Evolutionary conservation across 2,797 vertebrate genomes (phyloP).

Genomic region (Halcyon badia): DNA sequence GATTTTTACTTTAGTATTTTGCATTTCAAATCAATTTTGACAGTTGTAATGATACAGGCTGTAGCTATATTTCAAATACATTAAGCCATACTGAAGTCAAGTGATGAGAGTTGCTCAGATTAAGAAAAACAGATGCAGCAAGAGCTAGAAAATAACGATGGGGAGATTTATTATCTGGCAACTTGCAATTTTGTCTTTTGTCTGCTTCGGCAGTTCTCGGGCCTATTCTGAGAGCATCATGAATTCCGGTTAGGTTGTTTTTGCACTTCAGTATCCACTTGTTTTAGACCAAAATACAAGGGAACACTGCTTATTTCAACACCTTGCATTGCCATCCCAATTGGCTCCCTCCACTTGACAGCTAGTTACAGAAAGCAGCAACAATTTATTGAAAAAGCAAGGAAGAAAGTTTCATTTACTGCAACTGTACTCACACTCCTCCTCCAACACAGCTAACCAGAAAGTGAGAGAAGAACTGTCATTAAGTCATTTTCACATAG

Average conservation of each 20-base stretch:
- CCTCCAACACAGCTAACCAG: background rate
- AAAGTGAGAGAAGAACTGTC: background rate
- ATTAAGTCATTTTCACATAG: background rate
- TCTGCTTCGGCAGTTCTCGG: background rate
- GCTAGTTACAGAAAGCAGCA: background rate
- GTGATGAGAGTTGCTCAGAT: background rate
- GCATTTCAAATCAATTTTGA: slow-evolving; percentile 27
- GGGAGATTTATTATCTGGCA: background rate
- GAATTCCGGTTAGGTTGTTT: background rate
- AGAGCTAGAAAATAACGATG: background rate
- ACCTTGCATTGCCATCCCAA: background rate
- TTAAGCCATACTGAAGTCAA: slow-evolving; percentile 20
- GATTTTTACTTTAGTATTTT: slow-evolving; percentile 5
- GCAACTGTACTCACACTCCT: background rate
- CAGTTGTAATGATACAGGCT: slow-evolving; percentile 14
- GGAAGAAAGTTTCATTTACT: background rate
- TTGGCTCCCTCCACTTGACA: background rate
- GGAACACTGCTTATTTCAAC: background rate
- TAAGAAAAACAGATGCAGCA: slow-evolving; percentile 1
- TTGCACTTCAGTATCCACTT: background rate
- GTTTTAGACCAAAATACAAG: background rate
- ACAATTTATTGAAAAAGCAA: background rate
- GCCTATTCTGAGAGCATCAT: background rate
- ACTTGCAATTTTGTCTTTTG: background rate
- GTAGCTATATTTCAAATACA: slow-evolving; percentile 25